A percentile compares a stretch with the other conserved stretches of the same genome.
phyloP scores from a whole-genome alignment of 2,888 invertebrate genomes.

The Idaea straminata region DNA sequence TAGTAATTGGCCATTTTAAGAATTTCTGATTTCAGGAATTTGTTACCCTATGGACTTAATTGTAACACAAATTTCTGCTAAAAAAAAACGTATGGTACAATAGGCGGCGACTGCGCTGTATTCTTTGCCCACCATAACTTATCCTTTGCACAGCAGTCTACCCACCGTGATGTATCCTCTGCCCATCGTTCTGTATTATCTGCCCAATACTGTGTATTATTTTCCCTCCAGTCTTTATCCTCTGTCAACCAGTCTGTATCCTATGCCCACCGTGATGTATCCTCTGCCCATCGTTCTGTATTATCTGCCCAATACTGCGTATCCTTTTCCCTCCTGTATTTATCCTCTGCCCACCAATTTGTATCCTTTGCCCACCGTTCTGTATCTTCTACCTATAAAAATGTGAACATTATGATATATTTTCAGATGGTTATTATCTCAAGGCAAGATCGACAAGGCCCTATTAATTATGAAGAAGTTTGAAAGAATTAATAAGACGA shows the following conservation, averaged over 20 bases:
- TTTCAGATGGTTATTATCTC: slow-evolving; percentile 91
- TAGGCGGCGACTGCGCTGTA: slow-evolving; percentile 10
- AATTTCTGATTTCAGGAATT: too few relatives aligned
- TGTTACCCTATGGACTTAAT: too few relatives aligned
- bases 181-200: too few relatives aligned
- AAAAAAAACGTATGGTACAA: too few relatives aligned
- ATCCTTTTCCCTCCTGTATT: too few relatives aligned
- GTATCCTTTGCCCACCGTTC: neutral
- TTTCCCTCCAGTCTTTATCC: neutral
- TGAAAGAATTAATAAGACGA: slow-evolving; percentile 88
- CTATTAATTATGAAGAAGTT: slow-evolving; percentile 88
- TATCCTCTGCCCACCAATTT: slow-evolving; percentile 2
- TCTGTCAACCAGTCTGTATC: neutral
- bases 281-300: too few relatives aligned
- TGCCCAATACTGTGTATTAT: slow-evolving; percentile 1
- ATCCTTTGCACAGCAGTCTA: too few relatives aligned
- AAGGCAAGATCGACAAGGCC: slow-evolving; percentile 90
- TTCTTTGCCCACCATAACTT: neutral
- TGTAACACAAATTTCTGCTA: too few relatives aligned
- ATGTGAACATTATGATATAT: neutral
- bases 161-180: too few relatives aligned
- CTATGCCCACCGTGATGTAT: too few relatives aligned
- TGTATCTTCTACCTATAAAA: neutral
- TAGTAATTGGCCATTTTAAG: too few relatives aligned
- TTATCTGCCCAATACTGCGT: too few relatives aligned